A percentile compares a stretch with the other conserved stretches of the same genome.
These are phyloP conservation scores for Cyprinodon diabolis DNA, from an alignment of 2,797 vertebrate genomes.

Conservation along the genomic window DNA sequence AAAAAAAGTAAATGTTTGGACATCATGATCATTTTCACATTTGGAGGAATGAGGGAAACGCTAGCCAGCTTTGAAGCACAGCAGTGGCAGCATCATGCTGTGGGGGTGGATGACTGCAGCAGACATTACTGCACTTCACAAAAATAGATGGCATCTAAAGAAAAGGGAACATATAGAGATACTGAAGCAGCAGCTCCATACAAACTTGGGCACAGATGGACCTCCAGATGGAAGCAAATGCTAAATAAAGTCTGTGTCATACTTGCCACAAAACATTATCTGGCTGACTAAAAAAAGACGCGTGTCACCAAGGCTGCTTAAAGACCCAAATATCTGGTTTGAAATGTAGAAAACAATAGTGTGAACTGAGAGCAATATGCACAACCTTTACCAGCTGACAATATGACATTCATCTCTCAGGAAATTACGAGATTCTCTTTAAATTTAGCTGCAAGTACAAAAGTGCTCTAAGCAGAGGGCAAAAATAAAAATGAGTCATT, in stretches of 20 bases:
- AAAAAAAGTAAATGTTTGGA: background rate
- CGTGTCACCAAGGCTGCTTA: background rate
- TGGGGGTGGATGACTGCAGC: no score
- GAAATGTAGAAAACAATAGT: background rate
- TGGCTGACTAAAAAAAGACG: no score
- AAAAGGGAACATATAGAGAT: background rate
- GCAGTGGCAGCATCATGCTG: background rate
- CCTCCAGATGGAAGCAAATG: background rate
- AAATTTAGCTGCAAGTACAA: background rate
- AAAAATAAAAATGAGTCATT: slow-evolving; percentile 17
- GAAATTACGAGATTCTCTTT: background rate
- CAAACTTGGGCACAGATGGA: background rate
- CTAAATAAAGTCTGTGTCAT: background rate
- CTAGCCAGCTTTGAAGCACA: background rate
- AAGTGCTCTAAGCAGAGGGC: background rate
- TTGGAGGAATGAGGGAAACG: background rate
- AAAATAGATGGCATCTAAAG: background rate
- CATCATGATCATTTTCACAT: background rate
- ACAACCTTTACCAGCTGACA: background rate
- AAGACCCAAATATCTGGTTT: background rate
- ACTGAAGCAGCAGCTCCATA: background rate
- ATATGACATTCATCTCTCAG: background rate
- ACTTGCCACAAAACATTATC: background rate
- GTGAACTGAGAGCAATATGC: background rate
- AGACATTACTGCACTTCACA: no score